Evolutionary conservation across 2,888 invertebrate species (phyloP), one percentile per base, ranked within the genome.

Genomic region (Euzetes globulus): DNA sequence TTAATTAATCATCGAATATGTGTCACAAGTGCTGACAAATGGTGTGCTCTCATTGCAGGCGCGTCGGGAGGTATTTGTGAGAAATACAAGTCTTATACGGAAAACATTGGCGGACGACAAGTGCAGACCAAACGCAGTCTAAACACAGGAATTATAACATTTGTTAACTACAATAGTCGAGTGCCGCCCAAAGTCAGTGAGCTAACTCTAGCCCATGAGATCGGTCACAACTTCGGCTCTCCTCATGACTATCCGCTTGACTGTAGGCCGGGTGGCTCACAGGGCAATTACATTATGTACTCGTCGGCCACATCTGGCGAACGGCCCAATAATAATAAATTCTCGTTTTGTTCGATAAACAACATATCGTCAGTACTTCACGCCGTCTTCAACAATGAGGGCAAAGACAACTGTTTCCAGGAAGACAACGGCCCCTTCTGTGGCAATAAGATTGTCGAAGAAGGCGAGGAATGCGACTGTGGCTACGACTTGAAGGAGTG

Each of bases 261-360:
- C 80, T 93, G 92, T 83, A 87, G 94, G 77, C 93, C 96, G 0
- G 94, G 95, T 75, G 92, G 95, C 11, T 86, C 90, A 47, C 89
- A 88, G 78, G 99, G 99, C 75, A 99, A 99, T 87, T 99, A 88
- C 84, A 99, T 99, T 81, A 99, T 99, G 99, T 99, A 97, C 84
- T 95, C 97, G 19, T 96, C 96, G 71, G 99, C 99, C 11, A 99
- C 99, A 0, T 94, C 94, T 77, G 99, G 99, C 72, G 97, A 98
- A 85, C 88, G 95, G 73, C 91, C 92, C 13, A 98, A 99, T 86
- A 99, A 99, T 85, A 95, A 94, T 80, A 91, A 93, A 82, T 99
- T 99, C 86, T 95, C 94, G 0, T 87, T 88, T 25, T 99, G 99
- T 84, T 95, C 94, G 80, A 88, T 94, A 77, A 90, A 92, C 77